Conservation (phyloP, 2,113 vertebrate species). For the Chionis minor region DNA sequence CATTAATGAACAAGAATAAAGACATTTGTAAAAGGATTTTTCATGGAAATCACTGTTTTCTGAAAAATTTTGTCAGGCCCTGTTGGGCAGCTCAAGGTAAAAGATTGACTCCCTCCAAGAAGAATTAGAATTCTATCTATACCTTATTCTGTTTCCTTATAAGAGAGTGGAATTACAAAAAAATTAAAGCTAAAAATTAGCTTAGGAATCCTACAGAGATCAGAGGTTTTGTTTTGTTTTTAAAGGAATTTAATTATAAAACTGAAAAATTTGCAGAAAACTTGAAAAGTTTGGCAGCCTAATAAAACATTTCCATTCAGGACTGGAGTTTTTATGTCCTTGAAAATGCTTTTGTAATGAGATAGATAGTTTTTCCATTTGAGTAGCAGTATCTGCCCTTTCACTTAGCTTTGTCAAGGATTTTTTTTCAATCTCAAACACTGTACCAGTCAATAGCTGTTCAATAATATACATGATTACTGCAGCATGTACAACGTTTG, state of each 20-base stretch:
- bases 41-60: background rate
- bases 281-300: background rate
- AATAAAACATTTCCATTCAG: constrained; percentile 24
- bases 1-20: background rate
- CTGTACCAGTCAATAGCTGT: constrained; percentile 49
- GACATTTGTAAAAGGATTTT: background rate
- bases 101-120: background rate
- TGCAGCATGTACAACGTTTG: background rate
- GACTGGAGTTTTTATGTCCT: constrained; percentile 22
- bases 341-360: constrained; percentile 59
- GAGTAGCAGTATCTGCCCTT: constrained; percentile 19
- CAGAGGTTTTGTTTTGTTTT: background rate
- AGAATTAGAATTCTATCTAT: background rate
- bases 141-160: background rate
- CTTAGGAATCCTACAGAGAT: background rate
- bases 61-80: background rate
- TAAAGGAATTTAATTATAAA: background rate
- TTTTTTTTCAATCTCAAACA: constrained; percentile 46
- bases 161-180: background rate
- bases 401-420: constrained; percentile 23
- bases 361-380: background rate
- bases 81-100: background rate
- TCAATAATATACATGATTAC: constrained; percentile 50
- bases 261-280: constrained; percentile 20
- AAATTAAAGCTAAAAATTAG: background rate